Evolutionary conservation across 2,797 vertebrate genomes (phyloP), one percentile per base, ranked within the genome.

Genomic region (Pelochelys cantorii): DNA sequence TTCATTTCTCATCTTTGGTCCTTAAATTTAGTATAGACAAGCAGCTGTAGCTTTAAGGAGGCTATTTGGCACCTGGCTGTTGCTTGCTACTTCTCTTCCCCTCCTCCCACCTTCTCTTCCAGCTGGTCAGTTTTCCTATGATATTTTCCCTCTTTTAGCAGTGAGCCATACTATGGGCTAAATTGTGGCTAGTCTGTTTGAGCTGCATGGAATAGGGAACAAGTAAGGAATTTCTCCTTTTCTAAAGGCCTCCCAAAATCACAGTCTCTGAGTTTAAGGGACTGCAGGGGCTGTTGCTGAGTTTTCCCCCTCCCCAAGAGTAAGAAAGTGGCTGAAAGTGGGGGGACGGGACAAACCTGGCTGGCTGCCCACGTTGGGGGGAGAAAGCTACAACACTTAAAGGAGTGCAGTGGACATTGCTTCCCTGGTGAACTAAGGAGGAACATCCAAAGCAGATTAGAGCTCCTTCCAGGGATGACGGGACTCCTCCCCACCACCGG

Each of bases 401-500:
- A 83, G 86, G 54, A 68, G 42, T 0, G 0, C 11, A 81, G 52
- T 25, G 6, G 1, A 0, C 0, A 0, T 2, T 55, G 4, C n/a
- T 25, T 22, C 31, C 7, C 87, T 48, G 27, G n/a, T 74, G 83
- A n/a, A 31, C 59, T 29, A 17, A 68, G 37, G 22, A 89, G 34
- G 82, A 20, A 9, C 7, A 71, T 48, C 3, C 55, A 62, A 53
- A 85, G 5, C 0, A 2, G 20, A 42, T 37, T 71, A 53, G 55
- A 65, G 29, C 42, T 56, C 52, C 68, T 52, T 23, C 23, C 68
- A 52, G 9, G 15, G 1, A 0, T 15, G 59, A 0, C 0, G n/a
- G 60, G 37, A 75, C 17, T 20, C 11, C 68, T 53, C 0, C 0
- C 34, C 34, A 31, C 0, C 1, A 62, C 81, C 53, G 48, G 3